Evolutionary conservation across 2,113 vertebrate genomes (phyloP).

Genomic region (Gavialis gangeticus): DNA sequence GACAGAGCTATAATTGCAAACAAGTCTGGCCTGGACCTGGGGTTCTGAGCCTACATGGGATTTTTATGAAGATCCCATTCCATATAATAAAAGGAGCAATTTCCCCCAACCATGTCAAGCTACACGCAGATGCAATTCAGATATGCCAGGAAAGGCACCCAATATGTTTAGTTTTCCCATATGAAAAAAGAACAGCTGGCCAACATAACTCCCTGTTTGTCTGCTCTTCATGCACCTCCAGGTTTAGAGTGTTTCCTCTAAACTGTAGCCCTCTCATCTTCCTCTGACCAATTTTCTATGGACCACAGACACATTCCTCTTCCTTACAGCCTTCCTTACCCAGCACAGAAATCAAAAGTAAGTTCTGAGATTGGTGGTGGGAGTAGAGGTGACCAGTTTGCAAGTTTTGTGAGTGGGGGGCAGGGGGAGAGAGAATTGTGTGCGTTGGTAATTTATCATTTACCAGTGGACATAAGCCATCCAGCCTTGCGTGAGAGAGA

Average conservation of each 20-base stretch:
- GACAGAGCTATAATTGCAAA: background rate
- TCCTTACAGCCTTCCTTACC: background rate
- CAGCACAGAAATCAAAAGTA: background rate
- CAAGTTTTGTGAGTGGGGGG: no score
- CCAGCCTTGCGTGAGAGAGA: no score
- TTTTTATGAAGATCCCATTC: background rate
- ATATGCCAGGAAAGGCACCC: background rate
- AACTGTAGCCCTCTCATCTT: background rate
- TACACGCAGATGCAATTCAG: background rate
- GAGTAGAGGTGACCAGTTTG: no score
- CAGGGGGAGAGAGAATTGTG: no score
- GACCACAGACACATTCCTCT: fast-evolving
- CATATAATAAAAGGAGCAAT: background rate
- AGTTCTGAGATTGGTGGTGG: fast-evolving
- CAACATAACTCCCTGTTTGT: background rate
- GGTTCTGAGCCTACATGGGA: background rate
- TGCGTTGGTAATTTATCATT: no score
- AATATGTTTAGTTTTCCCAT: background rate
- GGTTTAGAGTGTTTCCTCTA: background rate
- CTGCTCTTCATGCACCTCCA: background rate
- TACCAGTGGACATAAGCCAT: no score
- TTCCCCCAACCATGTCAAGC: background rate
- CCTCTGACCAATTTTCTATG: background rate
- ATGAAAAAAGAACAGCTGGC: background rate
- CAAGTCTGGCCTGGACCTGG: background rate